Conservation (phyloP, 1,140 invertebrate genomes). For the Neuroterus valhalla region DNA sequence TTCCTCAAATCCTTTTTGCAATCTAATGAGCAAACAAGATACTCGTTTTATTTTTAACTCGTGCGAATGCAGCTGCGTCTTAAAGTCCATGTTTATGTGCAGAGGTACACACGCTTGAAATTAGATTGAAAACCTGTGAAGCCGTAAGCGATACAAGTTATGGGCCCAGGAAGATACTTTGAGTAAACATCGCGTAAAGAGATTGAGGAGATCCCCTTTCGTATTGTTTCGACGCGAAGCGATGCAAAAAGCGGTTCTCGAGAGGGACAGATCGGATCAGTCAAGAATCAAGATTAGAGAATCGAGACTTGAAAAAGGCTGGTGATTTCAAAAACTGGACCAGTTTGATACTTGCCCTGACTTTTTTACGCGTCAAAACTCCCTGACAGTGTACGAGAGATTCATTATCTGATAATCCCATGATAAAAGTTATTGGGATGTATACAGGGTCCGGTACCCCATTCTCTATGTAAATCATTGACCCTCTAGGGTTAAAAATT, state of each 20-base stretch:
- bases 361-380: slow-evolving; percentile 51
- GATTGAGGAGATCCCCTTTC: slow-evolving; percentile 46
- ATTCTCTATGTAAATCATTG: too few species aligned
- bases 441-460: too few species aligned
- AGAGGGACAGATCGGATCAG: background rate
- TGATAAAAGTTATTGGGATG: too few species aligned
- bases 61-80: slow-evolving; percentile 55
- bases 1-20: background rate
- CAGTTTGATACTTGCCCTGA: slow-evolving; percentile 45
- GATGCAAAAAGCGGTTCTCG: slow-evolving; percentile 31
- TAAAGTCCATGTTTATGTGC: slow-evolving; percentile 3
- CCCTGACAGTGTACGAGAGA: slow-evolving; percentile 30
- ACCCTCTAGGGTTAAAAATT: too few species aligned
- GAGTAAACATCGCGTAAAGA: slow-evolving; percentile 54
- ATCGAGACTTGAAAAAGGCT: background rate
- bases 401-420: background rate
- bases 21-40: background rate
- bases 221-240: slow-evolving; percentile 35
- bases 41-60: slow-evolving; percentile 18
- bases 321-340: background rate
- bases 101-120: background rate
- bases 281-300: background rate
- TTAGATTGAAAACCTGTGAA: slow-evolving; percentile 24
- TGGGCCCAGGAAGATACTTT: slow-evolving; percentile 53
- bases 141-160: slow-evolving; percentile 31